phyloP scores from a whole-genome alignment of 2,797 vertebrate species.

The Halcyon leucocephala region DNA sequence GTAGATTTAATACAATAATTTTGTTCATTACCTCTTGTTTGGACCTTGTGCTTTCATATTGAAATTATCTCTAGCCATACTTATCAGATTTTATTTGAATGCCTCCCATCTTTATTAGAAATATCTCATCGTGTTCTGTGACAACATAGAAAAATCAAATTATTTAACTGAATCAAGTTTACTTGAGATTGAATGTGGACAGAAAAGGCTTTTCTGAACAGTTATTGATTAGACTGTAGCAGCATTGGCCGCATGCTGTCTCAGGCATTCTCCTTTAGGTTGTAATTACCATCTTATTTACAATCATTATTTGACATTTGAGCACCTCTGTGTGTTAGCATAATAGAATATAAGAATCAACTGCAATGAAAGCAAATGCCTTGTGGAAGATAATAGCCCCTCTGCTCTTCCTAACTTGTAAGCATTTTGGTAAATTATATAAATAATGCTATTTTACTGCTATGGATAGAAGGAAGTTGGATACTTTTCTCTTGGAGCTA shows the following conservation, averaged over 20 bases:
- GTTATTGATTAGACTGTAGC: constrained; percentile 29
- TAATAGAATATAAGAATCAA: background rate
- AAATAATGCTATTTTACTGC: background rate
- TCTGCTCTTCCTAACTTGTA: background rate
- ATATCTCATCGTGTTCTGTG: background rate
- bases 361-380: background rate
- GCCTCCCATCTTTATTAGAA: constrained; percentile 1
- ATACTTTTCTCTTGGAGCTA: background rate
- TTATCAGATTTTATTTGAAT: constrained; percentile 16
- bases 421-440: background rate
- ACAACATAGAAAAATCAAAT: constrained; percentile 9
- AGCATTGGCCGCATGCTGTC: background rate
- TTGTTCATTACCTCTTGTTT: background rate
- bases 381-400: background rate
- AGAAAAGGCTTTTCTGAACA: background rate
- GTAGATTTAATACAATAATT: background rate
- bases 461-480: background rate
- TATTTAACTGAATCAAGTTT: constrained; percentile 2
- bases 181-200: background rate
- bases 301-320: constrained; percentile 1
- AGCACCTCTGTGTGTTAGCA: background rate
- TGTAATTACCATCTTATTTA: constrained; percentile 15
- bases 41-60: background rate
- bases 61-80: background rate
- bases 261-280: background rate